Percentiles rank a stretch among this genome's conserved stretches.
Conservation (phyloP, 2,113 vertebrate genomes). For the Ascaphus truei region DNA sequence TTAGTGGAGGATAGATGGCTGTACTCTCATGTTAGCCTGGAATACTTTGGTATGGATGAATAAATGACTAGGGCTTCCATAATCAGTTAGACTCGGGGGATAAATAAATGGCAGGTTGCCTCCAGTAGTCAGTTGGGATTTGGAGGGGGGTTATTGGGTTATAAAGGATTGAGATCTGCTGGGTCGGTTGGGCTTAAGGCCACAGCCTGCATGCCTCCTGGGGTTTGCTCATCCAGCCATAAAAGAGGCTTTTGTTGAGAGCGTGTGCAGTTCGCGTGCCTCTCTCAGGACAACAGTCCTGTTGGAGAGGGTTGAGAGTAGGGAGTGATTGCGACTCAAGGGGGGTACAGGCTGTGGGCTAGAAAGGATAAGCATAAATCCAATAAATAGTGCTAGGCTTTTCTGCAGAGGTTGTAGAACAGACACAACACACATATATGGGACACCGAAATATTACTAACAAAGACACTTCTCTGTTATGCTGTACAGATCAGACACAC, state of each 20-base stretch:
- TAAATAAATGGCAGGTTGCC: conserved; percentile 34
- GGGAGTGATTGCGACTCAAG: rapidly evolving
- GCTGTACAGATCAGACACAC: no score
- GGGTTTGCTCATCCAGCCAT: conserved; percentile 47
- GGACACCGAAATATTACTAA: no score
- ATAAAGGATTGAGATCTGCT: conserved; percentile 17
- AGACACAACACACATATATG: no score
- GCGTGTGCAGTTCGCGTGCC: conserved; percentile 76
- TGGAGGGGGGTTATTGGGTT: conserved; percentile 10
- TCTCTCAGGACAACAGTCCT: conserved; percentile 34
- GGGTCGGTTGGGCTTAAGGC: conserved; percentile 21
- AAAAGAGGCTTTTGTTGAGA: conserved; percentile 69
- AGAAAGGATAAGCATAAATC: background rate
- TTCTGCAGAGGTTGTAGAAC: no score
- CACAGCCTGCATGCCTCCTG: conserved; percentile 8
- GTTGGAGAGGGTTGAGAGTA: background rate
- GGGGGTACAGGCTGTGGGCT: background rate
- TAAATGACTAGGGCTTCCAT: conserved; percentile 6
- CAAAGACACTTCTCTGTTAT: no score
- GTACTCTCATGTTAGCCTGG: background rate
- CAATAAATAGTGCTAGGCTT: conserved; percentile 11
- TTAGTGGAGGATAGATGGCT: conserved; percentile 6
- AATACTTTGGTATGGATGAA: conserved; percentile 2
- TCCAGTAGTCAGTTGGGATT: conserved; percentile 34
- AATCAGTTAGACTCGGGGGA: conserved; percentile 10